Base-by-base conservation (phyloP, 2,797 vertebrate genomes). In the Knipowitschia caucasica region DNA sequence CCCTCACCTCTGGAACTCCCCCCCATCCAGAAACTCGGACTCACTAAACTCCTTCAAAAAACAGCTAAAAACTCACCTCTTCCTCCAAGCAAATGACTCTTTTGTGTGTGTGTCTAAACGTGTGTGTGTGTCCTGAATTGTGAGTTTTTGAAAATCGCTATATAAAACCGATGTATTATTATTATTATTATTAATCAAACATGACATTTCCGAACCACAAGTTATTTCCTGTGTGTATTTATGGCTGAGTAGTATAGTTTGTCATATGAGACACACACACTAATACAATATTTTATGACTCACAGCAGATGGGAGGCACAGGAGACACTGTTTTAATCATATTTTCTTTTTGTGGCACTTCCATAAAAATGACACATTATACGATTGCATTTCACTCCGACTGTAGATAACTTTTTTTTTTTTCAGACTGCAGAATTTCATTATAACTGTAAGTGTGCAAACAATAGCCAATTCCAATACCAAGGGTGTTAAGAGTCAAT, bases 401-500 rank as follows among this genome's bases (percentile, higher is more conserved):
- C 59, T 53, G 70, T 40, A 46, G 34, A 73, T 68, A 67, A 59
- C 55, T 12, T 44, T 42, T 62, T 38, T 59, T 15, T 4, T 17
- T 56, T 50, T 7, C 18, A 59, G 36, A 49, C 49, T 49, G 59
- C 4, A 62, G 38, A 49, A 47, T 56, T 20, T 24, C n/a, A 26
- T 31, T 34, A 49, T 35, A 15, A 64, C 52, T 11, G 14, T 7
- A 61, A 61, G 26, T 17, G 21, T 7, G 27, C 43, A 31, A 56
- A 43, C 3, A 29, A 9, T 11, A 2, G 35, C 23, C 2, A 7
- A 50, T 15, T 21, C 14, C 25, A n/a, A 50, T 50, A 24, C 15
- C 35, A 9, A 38, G 15, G n/a, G 66, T 73, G 77, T 66, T 56
- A 31, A 31, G 38, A 61, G 56, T 78, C 49, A 66, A 71, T 73